Percentiles rank a stretch among this genome's conserved stretches.
phyloP scores from a whole-genome alignment of 35 echinoderm and acorn worm species.

The Eucidaris tribuloides region DNA sequence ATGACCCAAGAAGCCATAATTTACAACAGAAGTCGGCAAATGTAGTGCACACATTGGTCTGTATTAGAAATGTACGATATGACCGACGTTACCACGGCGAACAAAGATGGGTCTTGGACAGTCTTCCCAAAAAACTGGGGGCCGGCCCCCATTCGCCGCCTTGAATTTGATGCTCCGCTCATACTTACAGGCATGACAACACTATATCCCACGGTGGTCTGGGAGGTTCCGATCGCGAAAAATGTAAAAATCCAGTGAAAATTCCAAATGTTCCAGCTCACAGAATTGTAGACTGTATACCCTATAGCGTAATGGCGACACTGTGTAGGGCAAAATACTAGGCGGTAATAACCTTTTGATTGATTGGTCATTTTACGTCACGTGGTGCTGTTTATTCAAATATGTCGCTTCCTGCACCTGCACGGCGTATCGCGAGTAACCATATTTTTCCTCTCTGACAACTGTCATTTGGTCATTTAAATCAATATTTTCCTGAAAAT shows the following conservation, averaged over 20 bases:
- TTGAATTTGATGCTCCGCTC: slow-evolving; percentile 99
- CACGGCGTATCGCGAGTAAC: not conserved
- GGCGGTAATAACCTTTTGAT: slow-evolving; percentile 99
- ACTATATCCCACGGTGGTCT: slow-evolving; percentile 54
- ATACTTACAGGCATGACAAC: slow-evolving; percentile 98
- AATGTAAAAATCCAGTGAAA: slow-evolving; percentile 58
- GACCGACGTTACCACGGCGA: slow-evolving; percentile 98
- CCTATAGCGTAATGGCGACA: slow-evolving; percentile 97
- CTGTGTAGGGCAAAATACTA: slow-evolving; percentile 95
- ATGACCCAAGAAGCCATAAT: slow-evolving; percentile 12
- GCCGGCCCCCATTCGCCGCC: slow-evolving; percentile 99
- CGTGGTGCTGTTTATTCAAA: slow-evolving; percentile 96
- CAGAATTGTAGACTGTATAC: slow-evolving; percentile 20
- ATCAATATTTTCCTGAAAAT: too few species aligned
- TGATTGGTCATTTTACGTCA: slow-evolving; percentile 96
- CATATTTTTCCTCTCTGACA: not conserved
- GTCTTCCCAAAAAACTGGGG: slow-evolving; percentile 99
- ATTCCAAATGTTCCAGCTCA: slow-evolving; percentile 27
- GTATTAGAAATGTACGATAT: slow-evolving; percentile 12
- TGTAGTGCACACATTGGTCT: slow-evolving; percentile 21
- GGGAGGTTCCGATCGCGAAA: slow-evolving; percentile 48
- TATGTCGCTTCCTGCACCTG: slow-evolving; percentile 44
- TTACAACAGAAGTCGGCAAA: not conserved
- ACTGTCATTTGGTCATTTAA: not conserved
- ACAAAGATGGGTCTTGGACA: slow-evolving; percentile 99